A percentile compares a stretch with the other conserved stretches of the same genome.
Evolutionary conservation across 2,113 vertebrate genomes (phyloP).

Genomic region (Lagopus leucura): DNA sequence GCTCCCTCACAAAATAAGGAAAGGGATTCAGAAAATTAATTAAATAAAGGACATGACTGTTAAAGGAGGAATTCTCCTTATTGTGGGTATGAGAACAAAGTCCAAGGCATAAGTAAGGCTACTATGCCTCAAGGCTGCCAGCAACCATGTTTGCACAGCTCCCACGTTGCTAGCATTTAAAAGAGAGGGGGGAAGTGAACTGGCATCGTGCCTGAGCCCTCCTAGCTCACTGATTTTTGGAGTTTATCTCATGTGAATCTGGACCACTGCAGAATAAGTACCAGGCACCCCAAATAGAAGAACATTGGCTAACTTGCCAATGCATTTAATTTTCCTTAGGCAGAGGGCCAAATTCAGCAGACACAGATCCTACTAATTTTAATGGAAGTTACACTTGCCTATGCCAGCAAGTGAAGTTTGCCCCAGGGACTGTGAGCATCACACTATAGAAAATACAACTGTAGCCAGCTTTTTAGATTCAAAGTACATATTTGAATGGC

Average conservation of each 20-base stretch:
- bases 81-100: background rate
- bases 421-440: background rate
- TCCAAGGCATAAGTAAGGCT: background rate
- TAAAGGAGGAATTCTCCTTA: background rate
- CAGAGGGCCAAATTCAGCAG: conserved; percentile 31
- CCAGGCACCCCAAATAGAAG: background rate
- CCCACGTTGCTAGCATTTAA: background rate
- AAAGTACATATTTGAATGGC: background rate
- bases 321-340: conserved; percentile 57
- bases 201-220: background rate
- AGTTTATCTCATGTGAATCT: background rate
- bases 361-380: background rate
- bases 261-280: background rate
- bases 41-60: background rate
- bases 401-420: conserved; percentile 30
- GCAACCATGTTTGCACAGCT: background rate
- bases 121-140: background rate
- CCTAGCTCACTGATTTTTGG: background rate
- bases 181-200: background rate
- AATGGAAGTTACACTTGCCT: conserved; percentile 9
- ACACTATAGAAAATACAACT: background rate
- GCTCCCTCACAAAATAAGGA: background rate
- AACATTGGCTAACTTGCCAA: conserved; percentile 4
- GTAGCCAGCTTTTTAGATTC: background rate
- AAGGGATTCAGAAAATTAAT: background rate